Evolutionary conservation across 2,113 vertebrate genomes (phyloP).

Genomic region (Rhegmatorhina hoffmannsi): DNA sequence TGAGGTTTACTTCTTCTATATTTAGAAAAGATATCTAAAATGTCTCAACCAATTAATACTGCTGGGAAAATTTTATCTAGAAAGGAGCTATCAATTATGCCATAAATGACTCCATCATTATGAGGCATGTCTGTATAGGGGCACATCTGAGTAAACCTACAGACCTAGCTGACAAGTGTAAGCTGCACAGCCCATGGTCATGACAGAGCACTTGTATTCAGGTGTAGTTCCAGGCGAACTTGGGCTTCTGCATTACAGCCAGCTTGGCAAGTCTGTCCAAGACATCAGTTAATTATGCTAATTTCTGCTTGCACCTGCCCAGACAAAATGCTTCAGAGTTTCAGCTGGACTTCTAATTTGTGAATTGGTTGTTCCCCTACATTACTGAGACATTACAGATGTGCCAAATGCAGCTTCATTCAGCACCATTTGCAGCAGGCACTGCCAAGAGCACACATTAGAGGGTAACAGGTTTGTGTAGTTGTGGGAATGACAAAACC

Average conservation of each 20-base stretch:
- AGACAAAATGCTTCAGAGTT: background rate
- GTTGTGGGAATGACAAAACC: background rate
- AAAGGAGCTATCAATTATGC: background rate
- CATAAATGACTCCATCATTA: background rate
- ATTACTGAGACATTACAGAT: background rate
- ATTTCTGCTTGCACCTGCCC: background rate
- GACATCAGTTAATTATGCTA: background rate
- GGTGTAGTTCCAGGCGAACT: background rate
- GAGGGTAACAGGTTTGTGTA: background rate
- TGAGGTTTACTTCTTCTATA: constrained; percentile 34
- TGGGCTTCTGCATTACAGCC: background rate
- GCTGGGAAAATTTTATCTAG: background rate
- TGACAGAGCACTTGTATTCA: background rate
- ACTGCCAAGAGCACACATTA: background rate
- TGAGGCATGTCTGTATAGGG: background rate
- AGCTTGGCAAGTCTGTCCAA: background rate
- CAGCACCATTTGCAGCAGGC: background rate
- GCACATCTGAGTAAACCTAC: rapidly evolving
- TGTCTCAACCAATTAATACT: background rate
- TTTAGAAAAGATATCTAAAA: constrained; percentile 18
- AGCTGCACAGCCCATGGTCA: background rate
- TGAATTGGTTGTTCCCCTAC: background rate
- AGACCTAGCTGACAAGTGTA: background rate
- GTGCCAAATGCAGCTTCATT: background rate
- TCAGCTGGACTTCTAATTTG: background rate